Conservation (phyloP, 1,140 invertebrate genomes). For the Dufourea novaeangliae region DNA sequence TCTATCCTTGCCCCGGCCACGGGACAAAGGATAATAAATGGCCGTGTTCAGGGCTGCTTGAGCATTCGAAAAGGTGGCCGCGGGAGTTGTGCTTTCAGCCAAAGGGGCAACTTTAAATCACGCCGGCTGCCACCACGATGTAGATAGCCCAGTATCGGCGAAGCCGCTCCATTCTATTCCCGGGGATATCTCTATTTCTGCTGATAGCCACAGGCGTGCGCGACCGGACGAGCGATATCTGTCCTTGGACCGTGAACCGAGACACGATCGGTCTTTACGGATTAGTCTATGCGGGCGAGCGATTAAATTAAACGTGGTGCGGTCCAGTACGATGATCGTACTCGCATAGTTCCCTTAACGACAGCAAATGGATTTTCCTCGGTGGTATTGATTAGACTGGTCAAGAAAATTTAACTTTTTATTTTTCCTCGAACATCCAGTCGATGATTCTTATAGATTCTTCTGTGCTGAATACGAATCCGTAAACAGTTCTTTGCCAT, state of each 20-base stretch:
- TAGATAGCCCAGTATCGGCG: slow-evolving; percentile 45
- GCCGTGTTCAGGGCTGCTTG: slow-evolving; percentile 42
- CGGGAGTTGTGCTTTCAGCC: slow-evolving; percentile 41
- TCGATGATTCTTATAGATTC: too few relatives aligned
- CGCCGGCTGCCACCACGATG: slow-evolving; percentile 45
- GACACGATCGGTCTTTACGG: not conserved
- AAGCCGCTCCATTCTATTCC: slow-evolving; percentile 23
- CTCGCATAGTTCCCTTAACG: not conserved
- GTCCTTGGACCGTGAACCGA: not conserved
- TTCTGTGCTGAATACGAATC: too few relatives aligned
- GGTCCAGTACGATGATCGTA: not conserved
- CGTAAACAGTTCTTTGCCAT: too few relatives aligned
- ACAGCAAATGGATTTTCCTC: not conserved
- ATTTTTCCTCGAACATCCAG: too few relatives aligned
- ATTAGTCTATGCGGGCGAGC: slow-evolving; percentile 10
- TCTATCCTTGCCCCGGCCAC: slow-evolving; percentile 48
- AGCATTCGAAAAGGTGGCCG: slow-evolving; percentile 60
- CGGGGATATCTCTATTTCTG: slow-evolving; percentile 58
- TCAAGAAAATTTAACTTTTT: too few relatives aligned
- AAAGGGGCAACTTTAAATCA: slow-evolving; percentile 63
- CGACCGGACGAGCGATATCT: slow-evolving; percentile 17
- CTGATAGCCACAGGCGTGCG: slow-evolving; percentile 38
- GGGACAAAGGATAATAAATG: slow-evolving; percentile 70
- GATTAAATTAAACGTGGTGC: not conserved
- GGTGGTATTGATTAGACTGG: not conserved